phyloP scores from a whole-genome alignment of 2,113 vertebrate species.

The Hucho hucho region DNA sequence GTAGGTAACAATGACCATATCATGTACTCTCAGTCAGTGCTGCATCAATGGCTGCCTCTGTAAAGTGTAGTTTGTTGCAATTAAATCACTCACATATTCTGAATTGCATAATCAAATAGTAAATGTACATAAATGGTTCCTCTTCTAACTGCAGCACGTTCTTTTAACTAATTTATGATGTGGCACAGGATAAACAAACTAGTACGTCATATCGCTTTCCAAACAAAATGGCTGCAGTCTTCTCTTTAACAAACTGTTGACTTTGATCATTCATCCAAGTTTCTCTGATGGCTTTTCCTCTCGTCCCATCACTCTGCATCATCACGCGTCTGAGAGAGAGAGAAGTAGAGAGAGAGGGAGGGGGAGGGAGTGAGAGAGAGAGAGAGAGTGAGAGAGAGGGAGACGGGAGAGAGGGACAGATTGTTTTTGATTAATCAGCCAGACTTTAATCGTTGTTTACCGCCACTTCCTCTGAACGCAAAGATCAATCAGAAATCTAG shows the following conservation, averaged over 20 bases:
- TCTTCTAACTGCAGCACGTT: too few relatives aligned
- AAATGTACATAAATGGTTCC: too few relatives aligned
- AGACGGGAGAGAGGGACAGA: background rate
- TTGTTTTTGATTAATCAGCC: constrained; percentile 4
- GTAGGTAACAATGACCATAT: too few relatives aligned
- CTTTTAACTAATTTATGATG: too few relatives aligned
- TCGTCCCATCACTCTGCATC: background rate
- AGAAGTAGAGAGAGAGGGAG: background rate
- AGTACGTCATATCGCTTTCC: background rate
- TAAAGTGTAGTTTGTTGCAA: too few relatives aligned
- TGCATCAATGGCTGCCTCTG: too few relatives aligned
- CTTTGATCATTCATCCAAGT: constrained; percentile 19
- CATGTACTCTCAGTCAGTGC: too few relatives aligned
- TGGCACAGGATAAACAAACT: background rate
- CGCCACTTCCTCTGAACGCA: background rate
- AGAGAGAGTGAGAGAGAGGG: background rate
- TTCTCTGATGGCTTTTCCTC: background rate
- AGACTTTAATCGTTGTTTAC: constrained; percentile 11
- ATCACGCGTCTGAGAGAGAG: too few relatives aligned
- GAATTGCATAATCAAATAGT: too few relatives aligned
- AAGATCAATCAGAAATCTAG: constrained; percentile 8
- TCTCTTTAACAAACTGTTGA: constrained; percentile 1
- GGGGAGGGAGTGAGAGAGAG: background rate
- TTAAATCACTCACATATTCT: too few relatives aligned
- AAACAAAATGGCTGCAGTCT: constrained; percentile 3